Evolutionary conservation across 2,888 invertebrate species (phyloP).

Genomic region (Coelinius sp.): DNA sequence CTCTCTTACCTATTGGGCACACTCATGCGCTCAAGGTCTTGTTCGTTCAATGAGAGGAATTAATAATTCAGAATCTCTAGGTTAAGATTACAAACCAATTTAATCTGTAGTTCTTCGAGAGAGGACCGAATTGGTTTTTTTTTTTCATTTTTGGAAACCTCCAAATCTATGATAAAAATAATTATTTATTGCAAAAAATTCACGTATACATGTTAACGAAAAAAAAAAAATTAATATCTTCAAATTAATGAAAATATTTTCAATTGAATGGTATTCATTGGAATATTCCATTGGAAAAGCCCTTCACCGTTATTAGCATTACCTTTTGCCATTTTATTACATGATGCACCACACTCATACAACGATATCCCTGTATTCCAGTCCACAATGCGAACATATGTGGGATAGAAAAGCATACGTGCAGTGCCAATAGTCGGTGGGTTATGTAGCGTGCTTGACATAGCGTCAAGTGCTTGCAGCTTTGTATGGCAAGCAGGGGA

Average conservation of each 20-base stretch:
- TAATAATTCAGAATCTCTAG: constrained; percentile 64
- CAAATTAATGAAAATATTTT: constrained; percentile 7
- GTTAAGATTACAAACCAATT: constrained; percentile 64
- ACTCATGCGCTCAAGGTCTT: constrained; percentile 39
- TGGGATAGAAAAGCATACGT: constrained; percentile 57
- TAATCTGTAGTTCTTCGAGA: too few relatives aligned
- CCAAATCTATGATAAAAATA: too few relatives aligned
- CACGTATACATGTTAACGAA: too few relatives aligned
- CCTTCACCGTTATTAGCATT: constrained; percentile 12
- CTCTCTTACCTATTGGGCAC: constrained; percentile 19
- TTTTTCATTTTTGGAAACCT: too few relatives aligned
- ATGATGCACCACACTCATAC: constrained; percentile 15
- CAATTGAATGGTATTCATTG: constrained; percentile 3
- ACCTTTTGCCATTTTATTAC: background rate
- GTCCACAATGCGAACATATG: constrained; percentile 41
- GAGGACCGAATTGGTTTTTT: too few relatives aligned
- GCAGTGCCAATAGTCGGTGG: constrained; percentile 47
- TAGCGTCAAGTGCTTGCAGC: constrained; percentile 26
- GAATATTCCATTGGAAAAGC: constrained; percentile 1
- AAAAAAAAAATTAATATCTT: background rate
- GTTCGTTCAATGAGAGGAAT: constrained; percentile 55
- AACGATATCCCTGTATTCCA: background rate
- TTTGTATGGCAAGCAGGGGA: background rate
- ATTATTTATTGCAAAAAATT: too few relatives aligned
- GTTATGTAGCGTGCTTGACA: constrained; percentile 36